Evolutionary conservation across 2,797 vertebrate species (phyloP), one percentile per base, ranked within the genome.

Genomic region (Anguilla anguilla): DNA sequence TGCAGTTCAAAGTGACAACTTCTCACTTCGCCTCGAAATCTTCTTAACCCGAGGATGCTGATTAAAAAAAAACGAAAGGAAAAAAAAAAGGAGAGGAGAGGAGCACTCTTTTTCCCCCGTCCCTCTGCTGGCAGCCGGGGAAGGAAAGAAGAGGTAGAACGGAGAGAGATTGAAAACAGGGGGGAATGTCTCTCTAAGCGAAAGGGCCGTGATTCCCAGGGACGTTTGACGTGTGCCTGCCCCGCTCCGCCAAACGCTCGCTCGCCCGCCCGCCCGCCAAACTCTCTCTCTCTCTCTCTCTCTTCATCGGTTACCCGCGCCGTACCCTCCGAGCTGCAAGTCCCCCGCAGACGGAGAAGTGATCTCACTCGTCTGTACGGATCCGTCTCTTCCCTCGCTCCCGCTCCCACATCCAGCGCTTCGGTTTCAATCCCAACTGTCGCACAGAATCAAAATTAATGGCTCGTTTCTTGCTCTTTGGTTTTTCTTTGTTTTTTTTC

Each of bases 1-100:
- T 93, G 91, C 91, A 96, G 95, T 97, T 97, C 96, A 97, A 97
- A 98, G 96, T 81, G 57, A 94, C 88, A 90, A 90, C 94, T 94
- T 90, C 90, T 93, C 94, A 95, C 93, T 92, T 93, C 93, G 91
- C 89, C 91, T 93, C 91, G 93, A 95, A 96, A 97, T 95, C 94
- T 93, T 92, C 93, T 97, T 95, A 95, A 95, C 94, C 96, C 90
- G 82, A 85, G 86, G 91, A 89, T 88, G 85, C 82, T 31, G 61
- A 90, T 85, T 13, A 31, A 25, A 31, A 83, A 83, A 15, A 35
- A 35, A 31, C 31, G 31, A 31, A 31, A 31, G 1, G 1, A 31
- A 31, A 31, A 31, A 31, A 31, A 31, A 31, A 31, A 31, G 31
- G 31, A 31, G 31, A 35, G 35, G 77, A 53, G 67, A 83, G 81